Evolutionary conservation across 2,113 vertebrate species (phyloP).

Genomic region (Struthio camelus): DNA sequence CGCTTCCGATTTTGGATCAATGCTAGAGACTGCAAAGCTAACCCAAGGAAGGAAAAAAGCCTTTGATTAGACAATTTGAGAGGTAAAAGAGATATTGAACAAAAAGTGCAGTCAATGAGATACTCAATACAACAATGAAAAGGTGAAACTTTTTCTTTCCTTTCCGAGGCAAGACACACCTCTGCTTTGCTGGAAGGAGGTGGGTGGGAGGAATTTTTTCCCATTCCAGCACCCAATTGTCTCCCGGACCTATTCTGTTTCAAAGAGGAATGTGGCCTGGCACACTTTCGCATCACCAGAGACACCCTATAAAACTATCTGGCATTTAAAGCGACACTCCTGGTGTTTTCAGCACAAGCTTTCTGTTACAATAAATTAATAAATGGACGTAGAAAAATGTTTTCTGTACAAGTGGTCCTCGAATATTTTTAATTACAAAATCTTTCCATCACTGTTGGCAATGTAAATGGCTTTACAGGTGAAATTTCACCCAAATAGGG

Average conservation of each 20-base stretch:
- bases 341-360: neutral
- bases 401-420: neutral
- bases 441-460: slow-evolving; percentile 1
- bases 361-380: slow-evolving; percentile 1
- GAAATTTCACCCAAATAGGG: neutral
- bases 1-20: slow-evolving; percentile 68
- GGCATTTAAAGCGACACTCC: neutral
- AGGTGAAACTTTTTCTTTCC: slow-evolving; percentile 67
- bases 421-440: slow-evolving; percentile 20
- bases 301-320: neutral
- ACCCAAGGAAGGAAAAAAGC: slow-evolving; percentile 69
- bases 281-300: slow-evolving; percentile 15
- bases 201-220: slow-evolving; percentile 46
- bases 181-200: slow-evolving; percentile 49
- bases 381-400: neutral
- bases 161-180: slow-evolving; percentile 44
- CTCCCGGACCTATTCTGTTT: slow-evolving; percentile 13
- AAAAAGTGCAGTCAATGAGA: slow-evolving; percentile 58
- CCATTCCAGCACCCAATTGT: slow-evolving; percentile 8
- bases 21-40: slow-evolving; percentile 58
- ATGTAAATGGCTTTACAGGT: neutral
- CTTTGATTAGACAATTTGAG: slow-evolving; percentile 77
- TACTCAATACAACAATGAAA: slow-evolving; percentile 71
- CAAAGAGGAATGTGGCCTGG: slow-evolving; percentile 18
- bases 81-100: slow-evolving; percentile 70